These are phyloP conservation scores for Eulemur macaco DNA, from an alignment of 2,113 vertebrate species.

Conservation along the genomic window DNA sequence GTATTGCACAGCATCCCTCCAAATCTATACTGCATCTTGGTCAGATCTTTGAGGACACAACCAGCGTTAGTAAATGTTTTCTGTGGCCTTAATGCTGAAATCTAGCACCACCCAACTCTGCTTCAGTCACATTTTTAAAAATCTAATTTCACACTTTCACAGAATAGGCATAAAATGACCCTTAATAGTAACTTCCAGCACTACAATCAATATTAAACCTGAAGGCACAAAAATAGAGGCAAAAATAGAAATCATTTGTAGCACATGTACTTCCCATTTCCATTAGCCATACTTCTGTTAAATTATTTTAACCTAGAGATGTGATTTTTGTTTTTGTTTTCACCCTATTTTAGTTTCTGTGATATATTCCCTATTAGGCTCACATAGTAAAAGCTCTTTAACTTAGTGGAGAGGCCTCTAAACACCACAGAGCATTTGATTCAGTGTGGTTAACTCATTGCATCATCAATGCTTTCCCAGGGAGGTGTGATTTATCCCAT, in stretches of 20 bases:
- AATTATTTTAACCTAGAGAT: background rate
- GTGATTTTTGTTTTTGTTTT: background rate
- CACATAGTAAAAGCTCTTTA: background rate
- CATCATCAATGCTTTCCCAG: background rate
- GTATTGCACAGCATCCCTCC: background rate
- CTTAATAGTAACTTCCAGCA: background rate
- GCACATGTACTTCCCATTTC: background rate
- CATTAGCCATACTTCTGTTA: background rate
- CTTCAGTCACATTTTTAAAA: background rate
- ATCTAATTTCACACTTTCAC: background rate
- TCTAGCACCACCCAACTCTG: background rate
- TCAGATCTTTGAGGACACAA: background rate
- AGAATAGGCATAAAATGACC: background rate
- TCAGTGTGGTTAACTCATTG: background rate
- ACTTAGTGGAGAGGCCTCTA: background rate
- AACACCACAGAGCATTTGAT: background rate
- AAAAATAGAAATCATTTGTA: background rate
- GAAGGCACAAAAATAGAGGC: background rate
- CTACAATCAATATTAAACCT: background rate
- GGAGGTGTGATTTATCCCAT: background rate
- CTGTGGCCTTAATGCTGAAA: background rate
- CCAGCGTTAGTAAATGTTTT: background rate
- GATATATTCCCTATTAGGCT: background rate
- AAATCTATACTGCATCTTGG: background rate
- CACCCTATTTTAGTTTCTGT: background rate